Conservation (phyloP, 2,797 vertebrate species). For the Chloroceryle amazona region DNA sequence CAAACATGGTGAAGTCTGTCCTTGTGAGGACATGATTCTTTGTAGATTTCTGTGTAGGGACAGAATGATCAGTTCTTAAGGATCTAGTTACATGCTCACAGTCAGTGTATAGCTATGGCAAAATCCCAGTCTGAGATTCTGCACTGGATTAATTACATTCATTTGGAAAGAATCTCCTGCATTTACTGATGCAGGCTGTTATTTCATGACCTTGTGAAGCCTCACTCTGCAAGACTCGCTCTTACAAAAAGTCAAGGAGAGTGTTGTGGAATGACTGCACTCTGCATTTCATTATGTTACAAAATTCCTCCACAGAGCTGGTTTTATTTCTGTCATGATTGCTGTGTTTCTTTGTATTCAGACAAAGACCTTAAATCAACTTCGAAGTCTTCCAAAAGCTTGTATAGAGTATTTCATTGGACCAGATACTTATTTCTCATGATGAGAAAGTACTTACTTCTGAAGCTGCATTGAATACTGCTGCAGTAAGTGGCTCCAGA, state of each 20-base stretch:
- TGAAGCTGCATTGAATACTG: not conserved
- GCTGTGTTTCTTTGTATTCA: not conserved
- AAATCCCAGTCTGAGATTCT: conserved; percentile 19
- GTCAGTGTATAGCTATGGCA: conserved; percentile 3
- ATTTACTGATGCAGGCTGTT: conserved; percentile 13
- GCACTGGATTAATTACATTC: conserved; percentile 38
- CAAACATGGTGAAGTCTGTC: not conserved
- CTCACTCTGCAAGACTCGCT: not conserved
- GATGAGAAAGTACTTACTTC: not conserved
- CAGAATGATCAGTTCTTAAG: not conserved
- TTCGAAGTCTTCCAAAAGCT: not conserved
- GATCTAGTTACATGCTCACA: not conserved
- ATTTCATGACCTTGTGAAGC: conserved; percentile 33
- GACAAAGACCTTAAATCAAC: not conserved
- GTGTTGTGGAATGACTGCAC: not conserved
- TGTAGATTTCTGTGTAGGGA: not conserved
- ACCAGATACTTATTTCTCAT: not conserved
- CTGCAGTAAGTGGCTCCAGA: not conserved
- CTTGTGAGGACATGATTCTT: not conserved
- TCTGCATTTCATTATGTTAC: not conserved
- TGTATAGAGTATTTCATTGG: not conserved
- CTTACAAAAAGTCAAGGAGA: not conserved
- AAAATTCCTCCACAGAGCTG: not conserved
- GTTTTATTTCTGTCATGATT: not conserved
- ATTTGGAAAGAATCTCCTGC: conserved; percentile 29